Conservation (phyloP, 1,140 invertebrate genomes). For the Riptortus pedestris region DNA sequence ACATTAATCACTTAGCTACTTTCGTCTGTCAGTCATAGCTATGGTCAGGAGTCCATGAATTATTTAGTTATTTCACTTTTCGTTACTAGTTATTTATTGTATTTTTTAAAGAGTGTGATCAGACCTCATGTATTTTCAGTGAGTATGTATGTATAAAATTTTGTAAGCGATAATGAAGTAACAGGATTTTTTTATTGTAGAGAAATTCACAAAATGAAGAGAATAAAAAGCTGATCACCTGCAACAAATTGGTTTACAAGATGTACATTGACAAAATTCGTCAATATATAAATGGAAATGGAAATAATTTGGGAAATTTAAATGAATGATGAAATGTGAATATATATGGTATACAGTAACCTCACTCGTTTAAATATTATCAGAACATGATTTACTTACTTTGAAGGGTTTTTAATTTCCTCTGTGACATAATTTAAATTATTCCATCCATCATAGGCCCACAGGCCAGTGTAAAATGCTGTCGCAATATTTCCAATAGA, state of each 20-base stretch:
- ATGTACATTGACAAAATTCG: constrained; percentile 11
- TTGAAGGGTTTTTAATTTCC: constrained; percentile 95
- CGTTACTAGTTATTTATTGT: too few species aligned
- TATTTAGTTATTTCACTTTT: too few species aligned
- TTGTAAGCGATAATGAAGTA: too few species aligned
- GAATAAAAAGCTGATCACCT: neutral
- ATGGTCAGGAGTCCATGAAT: too few species aligned
- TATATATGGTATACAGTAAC: too few species aligned
- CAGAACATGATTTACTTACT: constrained; percentile 43
- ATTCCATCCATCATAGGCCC: constrained; percentile 99
- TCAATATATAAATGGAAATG: neutral
- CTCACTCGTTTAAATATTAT: too few species aligned
- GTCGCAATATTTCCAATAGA: constrained; percentile 80
- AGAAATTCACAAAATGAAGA: neutral
- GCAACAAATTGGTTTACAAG: constrained; percentile 13
- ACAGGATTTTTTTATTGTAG: too few species aligned
- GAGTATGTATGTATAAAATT: too few species aligned
- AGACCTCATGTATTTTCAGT: too few species aligned
- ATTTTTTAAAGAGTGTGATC: too few species aligned
- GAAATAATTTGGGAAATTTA: neutral
- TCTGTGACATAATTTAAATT: constrained; percentile 98
- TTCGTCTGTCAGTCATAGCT: too few species aligned
- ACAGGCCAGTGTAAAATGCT: constrained; percentile 93
- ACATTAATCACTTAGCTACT: too few species aligned
- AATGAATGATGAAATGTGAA: neutral